phyloP scores from a whole-genome alignment of 2,113 vertebrate genomes.

The Cathartes aura region DNA sequence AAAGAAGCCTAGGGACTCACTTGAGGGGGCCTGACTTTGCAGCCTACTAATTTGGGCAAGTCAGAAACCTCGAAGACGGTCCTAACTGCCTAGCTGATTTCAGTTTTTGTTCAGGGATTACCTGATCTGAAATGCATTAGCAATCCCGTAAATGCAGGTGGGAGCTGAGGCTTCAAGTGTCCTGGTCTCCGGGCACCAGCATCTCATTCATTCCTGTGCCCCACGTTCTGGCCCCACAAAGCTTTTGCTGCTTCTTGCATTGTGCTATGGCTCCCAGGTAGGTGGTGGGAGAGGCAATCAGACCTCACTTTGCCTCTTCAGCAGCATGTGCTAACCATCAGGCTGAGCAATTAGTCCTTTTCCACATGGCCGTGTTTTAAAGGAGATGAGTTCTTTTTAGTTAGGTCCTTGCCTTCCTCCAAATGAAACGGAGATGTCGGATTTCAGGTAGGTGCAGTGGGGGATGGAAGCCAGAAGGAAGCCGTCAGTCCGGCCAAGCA shows the following conservation, averaged over 20 bases:
- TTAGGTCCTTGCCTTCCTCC: not conserved
- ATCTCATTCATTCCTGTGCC: not conserved
- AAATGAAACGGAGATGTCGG: not conserved
- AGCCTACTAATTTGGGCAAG: not conserved
- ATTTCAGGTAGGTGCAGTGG: not conserved
- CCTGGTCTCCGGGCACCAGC: not conserved
- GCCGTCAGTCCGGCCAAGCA: not conserved
- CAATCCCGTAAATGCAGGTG: not conserved
- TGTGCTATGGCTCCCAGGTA: not conserved
- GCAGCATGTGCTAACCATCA: accelerated
- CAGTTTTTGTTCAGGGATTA: not conserved
- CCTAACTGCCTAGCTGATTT: not conserved
- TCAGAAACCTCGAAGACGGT: not conserved
- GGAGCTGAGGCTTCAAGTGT: not conserved
- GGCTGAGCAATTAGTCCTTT: not conserved
- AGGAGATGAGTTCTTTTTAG: not conserved
- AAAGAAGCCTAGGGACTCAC: not conserved
- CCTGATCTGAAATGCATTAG: not conserved
- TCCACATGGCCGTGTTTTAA: accelerated
- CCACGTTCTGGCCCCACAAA: not conserved
- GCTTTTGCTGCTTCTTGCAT: not conserved
- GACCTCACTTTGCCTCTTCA: not conserved
- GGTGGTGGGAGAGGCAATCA: not conserved
- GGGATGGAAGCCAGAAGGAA: not conserved
- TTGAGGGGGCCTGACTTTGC: not conserved